These are phyloP conservation scores for Ciconia nigra DNA, from an alignment of 2,797 vertebrate species.

Conservation along the genomic window DNA sequence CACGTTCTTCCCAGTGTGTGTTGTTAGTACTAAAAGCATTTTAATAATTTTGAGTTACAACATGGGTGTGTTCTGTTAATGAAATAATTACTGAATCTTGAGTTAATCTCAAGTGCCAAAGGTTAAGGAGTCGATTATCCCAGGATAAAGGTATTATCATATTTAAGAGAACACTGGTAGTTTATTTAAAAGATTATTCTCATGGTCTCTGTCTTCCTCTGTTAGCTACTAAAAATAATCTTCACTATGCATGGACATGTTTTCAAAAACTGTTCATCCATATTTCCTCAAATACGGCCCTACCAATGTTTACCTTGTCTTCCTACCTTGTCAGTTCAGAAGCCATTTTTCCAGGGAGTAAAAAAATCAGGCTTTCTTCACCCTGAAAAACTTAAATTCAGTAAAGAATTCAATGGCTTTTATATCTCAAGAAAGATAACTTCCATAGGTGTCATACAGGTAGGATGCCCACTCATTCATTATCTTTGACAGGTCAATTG, in stretches of 20 bases:
- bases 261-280: background rate
- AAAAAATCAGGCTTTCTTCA: background rate
- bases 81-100: background rate
- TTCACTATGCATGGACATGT: background rate
- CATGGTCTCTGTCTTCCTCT: background rate
- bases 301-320: background rate
- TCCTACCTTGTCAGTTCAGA: background rate
- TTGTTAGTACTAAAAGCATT: background rate
- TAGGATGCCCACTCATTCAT: rapidly evolving
- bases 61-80: background rate
- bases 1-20: background rate
- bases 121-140: background rate
- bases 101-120: background rate
- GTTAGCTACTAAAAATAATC: background rate
- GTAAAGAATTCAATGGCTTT: background rate
- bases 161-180: background rate
- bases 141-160: background rate
- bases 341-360: background rate
- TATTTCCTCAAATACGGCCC: background rate
- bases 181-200: background rate
- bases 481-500: background rate
- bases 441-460: background rate
- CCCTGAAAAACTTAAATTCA: background rate
- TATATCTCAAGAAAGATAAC: background rate
- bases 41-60: background rate